These are phyloP conservation scores for Micropterix aruncella DNA, from an alignment of 2,888 invertebrate species.

Conservation along the genomic window DNA sequence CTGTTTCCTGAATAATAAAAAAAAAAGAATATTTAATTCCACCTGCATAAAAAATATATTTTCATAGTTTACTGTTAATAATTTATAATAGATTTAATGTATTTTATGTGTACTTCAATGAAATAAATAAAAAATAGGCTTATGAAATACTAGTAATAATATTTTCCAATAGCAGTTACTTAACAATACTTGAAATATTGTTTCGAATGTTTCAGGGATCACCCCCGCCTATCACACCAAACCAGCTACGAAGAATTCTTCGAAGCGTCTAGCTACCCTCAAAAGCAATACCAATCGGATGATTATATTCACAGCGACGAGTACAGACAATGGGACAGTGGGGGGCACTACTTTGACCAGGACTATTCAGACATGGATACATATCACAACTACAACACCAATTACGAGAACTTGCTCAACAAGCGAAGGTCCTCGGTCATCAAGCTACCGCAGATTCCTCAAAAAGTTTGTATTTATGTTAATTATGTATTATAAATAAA, in stretches of 20 bases:
- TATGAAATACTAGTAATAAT: too few relatives aligned
- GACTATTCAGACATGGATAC: slow-evolving; percentile 28
- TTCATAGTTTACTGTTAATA: too few relatives aligned
- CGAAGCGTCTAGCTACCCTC: slow-evolving; percentile 45
- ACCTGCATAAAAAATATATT: too few relatives aligned
- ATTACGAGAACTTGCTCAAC: slow-evolving; percentile 41
- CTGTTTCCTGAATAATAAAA: too few relatives aligned
- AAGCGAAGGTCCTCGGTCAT: slow-evolving; percentile 38
- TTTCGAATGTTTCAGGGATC: slow-evolving; percentile 26
- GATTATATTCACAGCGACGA: slow-evolving; percentile 36
- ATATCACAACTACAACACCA: slow-evolving; percentile 34
- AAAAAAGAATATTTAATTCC: too few relatives aligned
- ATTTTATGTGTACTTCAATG: too few relatives aligned
- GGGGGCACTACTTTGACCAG: slow-evolving; percentile 32
- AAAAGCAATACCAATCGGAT: slow-evolving; percentile 33
- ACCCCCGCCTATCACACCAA: slow-evolving; percentile 32
- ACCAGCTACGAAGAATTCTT: slow-evolving; percentile 50
- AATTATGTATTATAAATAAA: too few relatives aligned
- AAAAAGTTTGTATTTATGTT: slow-evolving; percentile 23
- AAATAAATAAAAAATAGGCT: too few relatives aligned
- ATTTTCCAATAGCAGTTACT: neutral
- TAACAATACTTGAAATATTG: slow-evolving; percentile 14
- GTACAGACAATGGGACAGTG: slow-evolving; percentile 60
- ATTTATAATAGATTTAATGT: too few relatives aligned
- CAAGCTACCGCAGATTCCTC: slow-evolving; percentile 36